phyloP scores from a whole-genome alignment of 2,113 vertebrate genomes.

The Saimiri boliviensis region DNA sequence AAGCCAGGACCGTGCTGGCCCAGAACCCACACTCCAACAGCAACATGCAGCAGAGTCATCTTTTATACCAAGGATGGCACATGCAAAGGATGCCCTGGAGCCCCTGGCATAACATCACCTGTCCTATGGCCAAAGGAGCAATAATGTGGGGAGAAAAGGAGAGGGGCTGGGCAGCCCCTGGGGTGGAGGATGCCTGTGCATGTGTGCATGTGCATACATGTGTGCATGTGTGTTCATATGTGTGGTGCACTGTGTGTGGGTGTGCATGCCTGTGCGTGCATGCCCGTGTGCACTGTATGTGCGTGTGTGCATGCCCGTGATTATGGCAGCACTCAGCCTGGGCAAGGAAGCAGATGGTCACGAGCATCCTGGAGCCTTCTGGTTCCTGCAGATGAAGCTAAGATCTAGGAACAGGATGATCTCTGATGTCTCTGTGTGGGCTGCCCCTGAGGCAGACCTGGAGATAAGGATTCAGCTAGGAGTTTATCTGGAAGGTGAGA shows the following conservation, averaged over 20 bases:
- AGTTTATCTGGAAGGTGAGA: neutral
- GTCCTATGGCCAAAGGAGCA: neutral
- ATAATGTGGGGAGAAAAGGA: neutral
- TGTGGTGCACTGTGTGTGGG: neutral
- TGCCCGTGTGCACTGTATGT: neutral
- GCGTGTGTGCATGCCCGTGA: neutral
- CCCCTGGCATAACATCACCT: accelerated
- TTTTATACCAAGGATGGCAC: accelerated
- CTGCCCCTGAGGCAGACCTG: neutral
- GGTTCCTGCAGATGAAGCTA: neutral
- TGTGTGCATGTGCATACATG: neutral
- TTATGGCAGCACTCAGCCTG: accelerated
- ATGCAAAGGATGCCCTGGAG: neutral
- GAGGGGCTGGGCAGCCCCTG: neutral
- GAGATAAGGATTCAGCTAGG: neutral
- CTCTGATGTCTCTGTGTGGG: neutral
- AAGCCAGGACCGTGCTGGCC: neutral
- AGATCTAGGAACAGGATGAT: neutral
- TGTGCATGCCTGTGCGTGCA: neutral
- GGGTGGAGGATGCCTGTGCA: accelerated
- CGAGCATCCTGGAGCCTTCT: neutral
- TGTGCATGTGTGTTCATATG: neutral
- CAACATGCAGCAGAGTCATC: neutral
- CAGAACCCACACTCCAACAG: neutral
- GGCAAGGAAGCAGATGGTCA: accelerated